A percentile compares a stretch with the other conserved stretches of the same genome.
phyloP scores from a whole-genome alignment of 2,888 invertebrate genomes.

The Taphrorychus bicolor region DNA sequence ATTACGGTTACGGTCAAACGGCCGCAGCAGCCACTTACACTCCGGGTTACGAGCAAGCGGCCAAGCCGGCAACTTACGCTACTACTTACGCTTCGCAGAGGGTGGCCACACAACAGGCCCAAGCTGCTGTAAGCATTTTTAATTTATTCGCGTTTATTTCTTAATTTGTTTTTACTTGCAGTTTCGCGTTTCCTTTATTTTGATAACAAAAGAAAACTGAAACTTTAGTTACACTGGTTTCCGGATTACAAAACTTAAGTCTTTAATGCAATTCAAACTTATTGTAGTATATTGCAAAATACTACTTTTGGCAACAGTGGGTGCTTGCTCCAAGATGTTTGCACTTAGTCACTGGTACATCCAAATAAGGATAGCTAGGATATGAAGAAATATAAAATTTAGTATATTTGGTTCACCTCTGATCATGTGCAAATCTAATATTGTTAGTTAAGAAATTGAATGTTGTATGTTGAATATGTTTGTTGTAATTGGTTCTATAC shows the following conservation, averaged over 20 bases:
- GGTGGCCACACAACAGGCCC: conserved; percentile 56
- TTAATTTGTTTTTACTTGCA: too few relatives aligned
- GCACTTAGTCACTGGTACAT: neutral
- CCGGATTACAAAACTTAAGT: neutral
- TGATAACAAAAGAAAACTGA: too few relatives aligned
- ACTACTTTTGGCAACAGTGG: neutral
- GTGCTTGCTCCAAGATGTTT: neutral
- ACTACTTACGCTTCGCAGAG: conserved; percentile 72
- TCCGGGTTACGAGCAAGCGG: conserved; percentile 67
- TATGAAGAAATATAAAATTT: neutral
- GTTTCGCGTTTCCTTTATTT: neutral
- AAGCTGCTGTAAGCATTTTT: conserved; percentile 56
- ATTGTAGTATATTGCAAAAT: neutral
- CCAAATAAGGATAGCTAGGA: neutral
- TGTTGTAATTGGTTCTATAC: neutral
- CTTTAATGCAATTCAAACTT: neutral
- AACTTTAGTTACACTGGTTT: too few relatives aligned
- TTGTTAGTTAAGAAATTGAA: neutral
- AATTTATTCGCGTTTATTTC: too few relatives aligned
- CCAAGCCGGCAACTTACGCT: conserved; percentile 75
- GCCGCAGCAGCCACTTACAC: conserved; percentile 69
- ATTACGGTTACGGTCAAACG: conserved; percentile 74
- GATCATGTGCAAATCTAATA: neutral
- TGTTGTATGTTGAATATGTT: neutral
- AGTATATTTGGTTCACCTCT: neutral